Evolutionary conservation across 2,797 vertebrate species (phyloP).

Genomic region (Clarias laeviceps): DNA sequence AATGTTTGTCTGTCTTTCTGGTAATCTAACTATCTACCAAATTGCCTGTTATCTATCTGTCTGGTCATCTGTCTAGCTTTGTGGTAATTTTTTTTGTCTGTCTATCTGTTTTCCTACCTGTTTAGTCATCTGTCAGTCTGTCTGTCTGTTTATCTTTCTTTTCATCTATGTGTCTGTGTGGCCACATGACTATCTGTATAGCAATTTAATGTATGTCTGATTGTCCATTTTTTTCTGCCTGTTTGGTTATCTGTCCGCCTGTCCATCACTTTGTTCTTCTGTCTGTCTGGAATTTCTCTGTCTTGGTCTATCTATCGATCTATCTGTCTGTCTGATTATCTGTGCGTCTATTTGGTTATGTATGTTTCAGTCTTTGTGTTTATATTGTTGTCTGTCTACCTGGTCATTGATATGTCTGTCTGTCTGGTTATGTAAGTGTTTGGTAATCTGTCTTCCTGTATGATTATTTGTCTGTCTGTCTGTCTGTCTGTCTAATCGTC

Average conservation of each 20-base stretch:
- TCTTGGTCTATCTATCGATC: too few relatives aligned
- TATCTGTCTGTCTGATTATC: not conserved
- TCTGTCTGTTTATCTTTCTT: not conserved
- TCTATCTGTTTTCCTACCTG: not conserved
- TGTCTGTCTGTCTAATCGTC: not conserved
- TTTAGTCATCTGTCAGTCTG: not conserved
- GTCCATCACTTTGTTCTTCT: not conserved
- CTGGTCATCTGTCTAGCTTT: not conserved
- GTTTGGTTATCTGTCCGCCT: not conserved
- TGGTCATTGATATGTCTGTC: not conserved
- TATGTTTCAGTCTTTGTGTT: too few relatives aligned
- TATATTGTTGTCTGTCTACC: not conserved
- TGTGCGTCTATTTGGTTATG: not conserved
- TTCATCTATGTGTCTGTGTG: not conserved
- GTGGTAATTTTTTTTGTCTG: not conserved
- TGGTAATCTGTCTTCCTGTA: not conserved
- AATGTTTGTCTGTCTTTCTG: not conserved
- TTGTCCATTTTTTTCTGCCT: not conserved
- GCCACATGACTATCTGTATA: not conserved
- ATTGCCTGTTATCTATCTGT: not conserved
- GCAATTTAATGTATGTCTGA: too few relatives aligned
- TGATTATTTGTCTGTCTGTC: not conserved
- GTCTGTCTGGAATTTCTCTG: not conserved
- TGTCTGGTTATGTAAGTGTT: not conserved
- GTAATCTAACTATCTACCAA: too few relatives aligned